phyloP scores from a whole-genome alignment of 2,113 vertebrate species.

The Amphilophus citrinellus region DNA sequence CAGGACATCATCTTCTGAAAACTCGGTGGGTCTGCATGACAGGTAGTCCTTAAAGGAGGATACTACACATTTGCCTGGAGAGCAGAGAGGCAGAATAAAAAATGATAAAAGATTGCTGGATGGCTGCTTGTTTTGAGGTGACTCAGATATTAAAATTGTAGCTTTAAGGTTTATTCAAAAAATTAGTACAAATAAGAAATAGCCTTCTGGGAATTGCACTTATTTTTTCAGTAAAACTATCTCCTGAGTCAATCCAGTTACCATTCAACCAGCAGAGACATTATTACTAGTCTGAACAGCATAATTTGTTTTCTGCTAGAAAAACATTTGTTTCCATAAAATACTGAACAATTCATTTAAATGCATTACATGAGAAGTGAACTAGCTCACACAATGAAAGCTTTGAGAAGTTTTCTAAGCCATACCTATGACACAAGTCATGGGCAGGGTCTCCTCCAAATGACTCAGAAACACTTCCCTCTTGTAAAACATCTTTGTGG shows the following conservation, averaged over 20 bases:
- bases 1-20: conserved; percentile 90
- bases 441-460: conserved; percentile 92
- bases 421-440: conserved; percentile 93
- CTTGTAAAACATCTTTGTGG: conserved; percentile 99
- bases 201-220: background rate
- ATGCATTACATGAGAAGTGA: background rate
- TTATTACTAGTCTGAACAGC: too few species aligned
- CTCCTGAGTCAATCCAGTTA: background rate
- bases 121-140: background rate
- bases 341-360: background rate
- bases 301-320: background rate
- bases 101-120: background rate
- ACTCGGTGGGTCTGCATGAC: conserved; percentile 95
- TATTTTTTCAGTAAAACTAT: background rate
- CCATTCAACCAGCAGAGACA: background rate
- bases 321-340: background rate
- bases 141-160: background rate
- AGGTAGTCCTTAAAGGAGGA: conserved; percentile 98
- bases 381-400: background rate
- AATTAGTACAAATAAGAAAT: background rate
- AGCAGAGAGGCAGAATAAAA: conserved; percentile 15
- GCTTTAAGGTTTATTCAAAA: background rate
- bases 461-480: conserved; percentile 97
- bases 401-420: background rate
- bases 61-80: conserved; percentile 93